These are phyloP conservation scores for Ephydatia muelleri DNA, from an alignment of 37 sponge, comb jelly and placozoan species.

Conservation along the genomic window DNA sequence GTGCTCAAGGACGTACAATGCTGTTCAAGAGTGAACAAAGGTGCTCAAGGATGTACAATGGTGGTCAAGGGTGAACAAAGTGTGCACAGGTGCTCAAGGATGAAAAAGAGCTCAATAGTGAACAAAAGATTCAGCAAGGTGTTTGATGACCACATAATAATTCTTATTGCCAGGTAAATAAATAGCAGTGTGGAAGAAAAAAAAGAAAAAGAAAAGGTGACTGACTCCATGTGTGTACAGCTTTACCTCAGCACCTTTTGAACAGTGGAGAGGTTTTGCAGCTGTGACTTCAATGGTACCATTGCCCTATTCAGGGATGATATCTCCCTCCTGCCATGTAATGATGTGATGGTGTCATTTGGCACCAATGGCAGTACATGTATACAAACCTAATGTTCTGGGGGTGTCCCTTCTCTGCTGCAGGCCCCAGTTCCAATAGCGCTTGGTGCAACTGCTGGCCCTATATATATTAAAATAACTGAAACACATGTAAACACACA, in stretches of 20 bases:
- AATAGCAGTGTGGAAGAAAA: too few relatives aligned
- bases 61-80: neutral
- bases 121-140: too few relatives aligned
- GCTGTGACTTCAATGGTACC: slow-evolving; percentile 35
- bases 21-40: neutral
- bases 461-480: neutral
- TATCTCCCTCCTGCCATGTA: slow-evolving; percentile 17
- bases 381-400: neutral
- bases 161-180: too few relatives aligned
- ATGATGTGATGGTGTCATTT: neutral
- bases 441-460: slow-evolving; percentile 4
- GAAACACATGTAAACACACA: slow-evolving; percentile 4
- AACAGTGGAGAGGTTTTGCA: slow-evolving; percentile 24
- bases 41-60: neutral
- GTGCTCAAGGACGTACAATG: neutral
- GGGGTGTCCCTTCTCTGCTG: neutral
- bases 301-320: neutral
- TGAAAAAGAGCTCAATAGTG: too few relatives aligned
- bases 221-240: too few relatives aligned
- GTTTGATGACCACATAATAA: too few relatives aligned
- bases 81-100: neutral
- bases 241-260: slow-evolving; percentile 27
- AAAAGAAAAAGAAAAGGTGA: too few relatives aligned
- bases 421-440: neutral
- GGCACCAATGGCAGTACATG: neutral